Conservation (phyloP, 2,797 vertebrate species). For the Allobates femoralis region DNA sequence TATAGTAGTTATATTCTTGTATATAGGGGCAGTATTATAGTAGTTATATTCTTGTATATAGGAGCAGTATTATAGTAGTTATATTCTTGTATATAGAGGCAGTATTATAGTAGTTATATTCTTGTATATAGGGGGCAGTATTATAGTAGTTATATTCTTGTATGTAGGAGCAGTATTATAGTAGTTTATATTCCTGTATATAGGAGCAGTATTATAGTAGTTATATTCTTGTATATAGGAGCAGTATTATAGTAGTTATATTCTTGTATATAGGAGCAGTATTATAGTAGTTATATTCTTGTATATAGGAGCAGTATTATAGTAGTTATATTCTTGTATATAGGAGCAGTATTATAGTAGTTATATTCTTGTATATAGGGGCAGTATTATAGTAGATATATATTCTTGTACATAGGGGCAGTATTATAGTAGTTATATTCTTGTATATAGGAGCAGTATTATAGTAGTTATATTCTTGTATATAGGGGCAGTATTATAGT, state of each 20-base stretch:
- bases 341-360: neutral
- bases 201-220: constrained; percentile 16
- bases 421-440: constrained; percentile 19
- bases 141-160: constrained; percentile 7
- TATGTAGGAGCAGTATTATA: neutral
- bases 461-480: constrained; percentile 7
- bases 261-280: neutral
- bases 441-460: neutral
- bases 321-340: neutral
- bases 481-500: neutral
- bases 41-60: too few species aligned
- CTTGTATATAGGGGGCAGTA: neutral
- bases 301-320: neutral
- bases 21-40: neutral
- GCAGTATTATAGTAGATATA: neutral
- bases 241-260: constrained; percentile 1
- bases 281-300: constrained; percentile 6
- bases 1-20: too few species aligned
- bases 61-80: neutral
- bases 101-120: constrained; percentile 1
- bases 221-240: too few species aligned
- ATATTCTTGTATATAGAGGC: neutral
- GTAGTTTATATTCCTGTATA: constrained; percentile 4
- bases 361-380: constrained; percentile 2
- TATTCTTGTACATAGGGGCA: neutral